Percentiles rank a stretch among this genome's conserved stretches.
phyloP scores from a whole-genome alignment of 2,888 invertebrate genomes.

The Scaptodrosophila latifasciaeformis region DNA sequence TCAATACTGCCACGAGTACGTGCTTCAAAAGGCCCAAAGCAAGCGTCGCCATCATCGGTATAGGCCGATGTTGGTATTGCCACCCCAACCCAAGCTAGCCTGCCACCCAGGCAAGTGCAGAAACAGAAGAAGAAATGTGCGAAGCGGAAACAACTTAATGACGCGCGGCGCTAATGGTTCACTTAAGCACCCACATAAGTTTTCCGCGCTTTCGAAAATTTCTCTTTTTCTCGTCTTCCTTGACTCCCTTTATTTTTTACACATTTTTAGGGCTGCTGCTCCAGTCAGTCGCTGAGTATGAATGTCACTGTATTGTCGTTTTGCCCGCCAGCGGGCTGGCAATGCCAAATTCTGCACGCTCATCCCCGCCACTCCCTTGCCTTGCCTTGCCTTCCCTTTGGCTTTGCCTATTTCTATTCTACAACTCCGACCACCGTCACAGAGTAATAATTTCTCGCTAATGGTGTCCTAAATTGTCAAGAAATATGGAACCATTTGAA shows the following conservation, averaged over 20 bases:
- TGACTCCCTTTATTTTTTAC: constrained; percentile 3
- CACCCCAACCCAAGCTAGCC: not conserved
- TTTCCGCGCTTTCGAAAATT: constrained; percentile 28
- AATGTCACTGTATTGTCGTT: constrained; percentile 43
- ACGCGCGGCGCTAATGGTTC: constrained; percentile 70
- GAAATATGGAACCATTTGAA: constrained; percentile 70
- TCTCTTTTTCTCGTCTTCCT: constrained; percentile 1
- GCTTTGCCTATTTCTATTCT: constrained; percentile 4
- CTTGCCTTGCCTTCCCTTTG: not conserved
- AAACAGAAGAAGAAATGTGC: constrained; percentile 60
- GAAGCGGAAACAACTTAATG: constrained; percentile 70
- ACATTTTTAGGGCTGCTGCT: not conserved
- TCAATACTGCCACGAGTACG: constrained; percentile 38
- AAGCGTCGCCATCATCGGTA: not conserved
- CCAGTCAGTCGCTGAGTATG: not conserved
- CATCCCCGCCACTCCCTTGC: constrained; percentile 8
- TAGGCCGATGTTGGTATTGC: constrained; percentile 1
- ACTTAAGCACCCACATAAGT: constrained; percentile 70
- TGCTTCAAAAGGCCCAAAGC: constrained; percentile 39
- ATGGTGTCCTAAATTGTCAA: constrained; percentile 70
- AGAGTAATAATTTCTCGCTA: constrained; percentile 68
- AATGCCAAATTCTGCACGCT: constrained; percentile 21
- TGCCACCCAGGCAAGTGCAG: constrained; percentile 8
- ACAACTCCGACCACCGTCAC: constrained; percentile 21
- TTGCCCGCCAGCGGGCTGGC: constrained; percentile 38